These are phyloP conservation scores for Dermatemys mawii DNA, from an alignment of 2,113 vertebrate genomes.

Conservation along the genomic window DNA sequence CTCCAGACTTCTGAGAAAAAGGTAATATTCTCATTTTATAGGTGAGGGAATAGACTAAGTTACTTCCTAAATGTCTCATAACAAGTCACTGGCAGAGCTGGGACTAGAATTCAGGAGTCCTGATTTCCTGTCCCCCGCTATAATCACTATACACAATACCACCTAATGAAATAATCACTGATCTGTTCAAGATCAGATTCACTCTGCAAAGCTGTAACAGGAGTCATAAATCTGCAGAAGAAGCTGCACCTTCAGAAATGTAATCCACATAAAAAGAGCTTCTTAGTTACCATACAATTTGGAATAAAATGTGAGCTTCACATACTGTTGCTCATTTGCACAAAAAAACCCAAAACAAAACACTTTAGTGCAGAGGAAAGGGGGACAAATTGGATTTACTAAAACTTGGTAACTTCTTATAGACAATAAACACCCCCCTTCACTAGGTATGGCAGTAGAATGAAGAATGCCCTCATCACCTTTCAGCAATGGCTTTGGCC, in stretches of 20 bases:
- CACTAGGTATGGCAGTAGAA: not conserved
- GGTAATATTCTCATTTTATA: not conserved
- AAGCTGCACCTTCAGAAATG: constrained; percentile 1
- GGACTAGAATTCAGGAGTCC: not conserved
- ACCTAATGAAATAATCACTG: not conserved
- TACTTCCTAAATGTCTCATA: not conserved
- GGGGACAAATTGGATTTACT: not conserved
- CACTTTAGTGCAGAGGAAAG: not conserved
- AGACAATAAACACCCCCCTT: not conserved
- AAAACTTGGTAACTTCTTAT: not conserved
- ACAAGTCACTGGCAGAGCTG: not conserved
- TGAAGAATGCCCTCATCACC: constrained; percentile 75
- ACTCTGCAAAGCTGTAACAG: not conserved
- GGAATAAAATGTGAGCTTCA: not conserved
- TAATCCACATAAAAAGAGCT: constrained; percentile 28
- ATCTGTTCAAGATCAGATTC: constrained; percentile 2
- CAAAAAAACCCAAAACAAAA: not conserved
- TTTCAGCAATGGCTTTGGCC: constrained; percentile 93
- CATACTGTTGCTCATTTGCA: not conserved
- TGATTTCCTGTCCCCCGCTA: not conserved
- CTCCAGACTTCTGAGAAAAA: not conserved
- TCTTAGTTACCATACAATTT: not conserved
- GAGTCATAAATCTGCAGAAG: not conserved
- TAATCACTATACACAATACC: not conserved
- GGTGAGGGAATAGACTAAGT: not conserved